Evolutionary conservation across 2,113 vertebrate species (phyloP), one percentile per base, ranked within the genome.

Genomic region (Sturnira hondurensis): DNA sequence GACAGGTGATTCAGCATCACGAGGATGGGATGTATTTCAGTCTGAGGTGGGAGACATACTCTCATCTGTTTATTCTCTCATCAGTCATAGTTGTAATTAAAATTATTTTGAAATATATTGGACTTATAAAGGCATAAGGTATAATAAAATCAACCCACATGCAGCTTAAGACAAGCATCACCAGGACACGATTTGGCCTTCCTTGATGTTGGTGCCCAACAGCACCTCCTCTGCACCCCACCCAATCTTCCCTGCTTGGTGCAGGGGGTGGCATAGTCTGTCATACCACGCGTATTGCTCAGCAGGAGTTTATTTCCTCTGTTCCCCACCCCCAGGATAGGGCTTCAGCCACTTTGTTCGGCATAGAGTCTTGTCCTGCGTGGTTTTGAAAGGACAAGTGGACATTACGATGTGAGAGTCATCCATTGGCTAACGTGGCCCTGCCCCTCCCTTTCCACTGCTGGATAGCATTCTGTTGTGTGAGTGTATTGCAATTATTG

Each of bases 61-160:
- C 26, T 86, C 2, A n/a, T 52, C 36, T 87, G n/a, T 65, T 73
- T 54, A 56, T 74, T 93, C 8, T 24, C 52, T 83, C 68, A n/a
- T 63, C 28, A 71, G 73, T 80, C 13, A 16, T 24, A 68, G 8
- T 74, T 52, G 4, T 71, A 93, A 92, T 77, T 31, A 43, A 91
- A 76, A 67, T 80, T 61, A 50, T 83, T 88, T 91, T 63, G 45
- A 96, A 80, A 63, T 45, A 38, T 33, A 70, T 56, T 81, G 63
- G 43, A 83, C 38, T 76, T 86, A 43, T 67, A 96, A 93, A 11
- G 22, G 31, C 12, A 70, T 87, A 63, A 87, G 24, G n/a, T 33
- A 15, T 80, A 82, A 45, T 41, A 71, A 61, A 90, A 91, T 24
- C 33, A 85, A 56, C 3, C 7, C 41, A 19, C 33, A 10, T 67